Base-by-base conservation (phyloP, 2,113 vertebrate species). In the Poecilia latipinna region DNA sequence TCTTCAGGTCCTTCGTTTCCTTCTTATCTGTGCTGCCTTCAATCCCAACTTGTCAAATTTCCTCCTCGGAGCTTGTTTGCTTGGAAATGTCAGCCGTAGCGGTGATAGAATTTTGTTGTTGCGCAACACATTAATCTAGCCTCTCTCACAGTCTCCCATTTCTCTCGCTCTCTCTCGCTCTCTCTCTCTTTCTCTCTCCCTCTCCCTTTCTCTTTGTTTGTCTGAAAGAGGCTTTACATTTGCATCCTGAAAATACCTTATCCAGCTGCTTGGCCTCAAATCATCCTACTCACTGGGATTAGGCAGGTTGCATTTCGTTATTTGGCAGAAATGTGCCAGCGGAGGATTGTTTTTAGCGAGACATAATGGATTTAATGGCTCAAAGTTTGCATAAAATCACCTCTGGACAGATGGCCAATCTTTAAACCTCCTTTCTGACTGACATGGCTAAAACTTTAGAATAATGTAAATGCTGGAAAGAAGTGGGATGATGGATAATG, bases 81-180 rank as follows among this genome's bases (percentile, higher is more conserved):
- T 83, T 66, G 75, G 71, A 91, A 89, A 91, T 92, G 90, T 91
- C 91, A 87, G 62, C 77, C 75, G 77, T 72, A 26, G 75, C 80
- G 79, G 73, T 82, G 79, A 79, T 78, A 85, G 42, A 86, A 81
- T 82, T 72, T 22, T 68, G 44, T 22, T 39, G 42, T 92, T 93
- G 89, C 71, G 80, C 82, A 92, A 93, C 75, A 65, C 77, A 74
- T 81, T 87, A 84, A 90, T 90, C 87, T 90, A 86, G 74, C 68
- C 82, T 71, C 51, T 61, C 12, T 65, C 2, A 73, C 8, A 65
- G 8, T 37, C 26, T 57, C 35, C 26, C 77, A 62, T 75, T 72
- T 71, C 39, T 61, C 33, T 35, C 33, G 8, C 12, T 61, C 4
- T 80, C 8, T 70, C 12, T 28, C 17, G 35, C 35, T 57, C 24